These are phyloP conservation scores for Drymodes brunneopygia DNA, from an alignment of 2,113 vertebrate species.

Conservation along the genomic window DNA sequence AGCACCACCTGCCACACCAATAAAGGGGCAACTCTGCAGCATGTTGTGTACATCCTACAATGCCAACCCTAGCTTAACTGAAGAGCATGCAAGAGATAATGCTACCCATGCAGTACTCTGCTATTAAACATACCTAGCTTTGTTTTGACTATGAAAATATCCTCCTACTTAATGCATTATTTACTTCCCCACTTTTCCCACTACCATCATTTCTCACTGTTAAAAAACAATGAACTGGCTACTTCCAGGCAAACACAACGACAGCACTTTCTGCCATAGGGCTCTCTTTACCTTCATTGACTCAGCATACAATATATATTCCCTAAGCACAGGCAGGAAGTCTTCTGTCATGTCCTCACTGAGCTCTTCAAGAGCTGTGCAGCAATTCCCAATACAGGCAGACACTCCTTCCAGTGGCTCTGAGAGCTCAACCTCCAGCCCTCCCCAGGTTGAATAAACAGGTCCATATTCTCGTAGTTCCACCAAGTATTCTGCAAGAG, in stretches of 20 bases:
- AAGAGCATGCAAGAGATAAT: neutral
- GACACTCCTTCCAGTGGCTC: conserved; percentile 89
- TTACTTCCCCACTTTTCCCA: neutral
- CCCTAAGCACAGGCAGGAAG: conserved; percentile 91
- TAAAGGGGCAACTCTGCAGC: neutral
- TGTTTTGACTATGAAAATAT: neutral
- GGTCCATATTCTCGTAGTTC: conserved; percentile 91
- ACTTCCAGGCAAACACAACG: neutral
- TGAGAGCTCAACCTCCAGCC: conserved; percentile 80
- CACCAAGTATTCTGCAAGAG: conserved; percentile 84
- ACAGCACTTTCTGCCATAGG: neutral
- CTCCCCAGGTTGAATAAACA: conserved; percentile 90
- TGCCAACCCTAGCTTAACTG: neutral
- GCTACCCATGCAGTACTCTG: neutral
- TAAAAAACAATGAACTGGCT: neutral
- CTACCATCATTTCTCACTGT: neutral
- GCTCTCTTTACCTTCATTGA: conserved; percentile 89
- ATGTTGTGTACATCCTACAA: neutral
- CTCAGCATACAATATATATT: conserved; percentile 92
- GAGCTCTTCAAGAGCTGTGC: conserved; percentile 85
- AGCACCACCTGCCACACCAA: neutral
- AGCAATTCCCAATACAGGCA: conserved; percentile 83
- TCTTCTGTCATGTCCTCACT: conserved; percentile 92
- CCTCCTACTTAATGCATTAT: neutral
- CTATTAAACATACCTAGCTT: neutral